These are phyloP conservation scores for Zele albiditarsus DNA, from an alignment of 2,888 invertebrate genomes.

Conservation along the genomic window DNA sequence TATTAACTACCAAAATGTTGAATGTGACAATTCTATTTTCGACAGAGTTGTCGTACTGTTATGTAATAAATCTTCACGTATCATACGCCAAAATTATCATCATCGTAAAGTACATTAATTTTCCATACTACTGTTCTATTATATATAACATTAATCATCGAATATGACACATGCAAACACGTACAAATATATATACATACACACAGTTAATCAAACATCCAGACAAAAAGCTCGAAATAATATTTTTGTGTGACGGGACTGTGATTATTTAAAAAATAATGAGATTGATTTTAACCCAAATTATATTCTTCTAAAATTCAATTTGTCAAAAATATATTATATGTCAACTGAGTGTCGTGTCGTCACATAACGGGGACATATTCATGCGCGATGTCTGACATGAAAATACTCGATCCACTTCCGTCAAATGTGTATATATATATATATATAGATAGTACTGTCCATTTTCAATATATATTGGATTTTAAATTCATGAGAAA, in stretches of 20 bases:
- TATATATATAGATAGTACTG: neutral
- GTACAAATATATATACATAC: neutral
- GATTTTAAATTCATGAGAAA: neutral
- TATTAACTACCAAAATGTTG: neutral
- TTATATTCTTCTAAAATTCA: neutral
- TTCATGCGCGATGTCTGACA: neutral
- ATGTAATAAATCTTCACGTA: neutral
- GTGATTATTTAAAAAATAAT: neutral
- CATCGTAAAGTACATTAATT: neutral
- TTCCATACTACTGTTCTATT: neutral
- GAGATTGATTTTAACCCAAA: neutral
- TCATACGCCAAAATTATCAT: neutral
- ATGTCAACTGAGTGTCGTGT: neutral
- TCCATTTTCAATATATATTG: neutral
- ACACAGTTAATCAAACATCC: neutral
- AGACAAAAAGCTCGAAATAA: slow-evolving; percentile 7
- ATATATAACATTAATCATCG: neutral
- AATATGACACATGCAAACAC: neutral
- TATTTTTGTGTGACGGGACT: neutral
- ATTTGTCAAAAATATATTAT: slow-evolving; percentile 5
- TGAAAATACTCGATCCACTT: neutral
- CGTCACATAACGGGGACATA: neutral
- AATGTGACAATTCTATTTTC: slow-evolving; percentile 1
- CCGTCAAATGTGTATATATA: neutral
- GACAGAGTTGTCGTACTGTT: neutral